Evolutionary conservation across 2,113 vertebrate species (phyloP).

Genomic region (Bos taurus): DNA sequence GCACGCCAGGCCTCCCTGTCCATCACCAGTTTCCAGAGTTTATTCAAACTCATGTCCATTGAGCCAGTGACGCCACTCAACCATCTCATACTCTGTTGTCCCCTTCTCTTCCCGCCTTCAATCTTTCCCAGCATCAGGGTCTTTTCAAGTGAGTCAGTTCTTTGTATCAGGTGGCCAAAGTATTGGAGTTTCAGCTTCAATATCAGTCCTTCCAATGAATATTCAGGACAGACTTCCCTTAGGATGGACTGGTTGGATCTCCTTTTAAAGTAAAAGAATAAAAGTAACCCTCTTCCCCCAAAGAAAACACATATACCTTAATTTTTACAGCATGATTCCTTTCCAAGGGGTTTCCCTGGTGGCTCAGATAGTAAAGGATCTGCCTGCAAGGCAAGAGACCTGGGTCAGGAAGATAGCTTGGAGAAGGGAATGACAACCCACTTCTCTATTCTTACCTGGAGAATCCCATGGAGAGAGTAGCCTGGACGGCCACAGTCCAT

Average conservation of each 20-base stretch:
- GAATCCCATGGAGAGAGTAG: background rate
- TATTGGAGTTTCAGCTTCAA: background rate
- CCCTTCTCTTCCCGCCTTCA: background rate
- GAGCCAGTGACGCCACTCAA: background rate
- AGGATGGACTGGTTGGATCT: background rate
- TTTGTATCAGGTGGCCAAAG: background rate
- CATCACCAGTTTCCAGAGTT: background rate
- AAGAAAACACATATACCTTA: conserved; percentile 2
- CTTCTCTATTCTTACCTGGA: background rate
- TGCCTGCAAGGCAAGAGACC: background rate
- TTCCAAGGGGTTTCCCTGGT: background rate
- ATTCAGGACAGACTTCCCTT: background rate
- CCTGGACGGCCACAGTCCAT: background rate
- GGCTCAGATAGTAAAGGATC: background rate
- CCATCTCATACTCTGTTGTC: background rate
- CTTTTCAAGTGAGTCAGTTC: background rate
- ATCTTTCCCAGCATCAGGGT: background rate
- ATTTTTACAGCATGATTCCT: background rate
- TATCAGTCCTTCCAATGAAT: background rate
- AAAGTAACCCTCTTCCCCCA: background rate
- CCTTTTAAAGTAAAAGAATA: background rate
- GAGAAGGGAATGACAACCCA: background rate
- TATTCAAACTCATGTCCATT: background rate
- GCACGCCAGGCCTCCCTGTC: background rate
- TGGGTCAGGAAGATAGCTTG: background rate